Base-by-base conservation (phyloP, 2,113 vertebrate species). In the Rhegmatorhina hoffmannsi region DNA sequence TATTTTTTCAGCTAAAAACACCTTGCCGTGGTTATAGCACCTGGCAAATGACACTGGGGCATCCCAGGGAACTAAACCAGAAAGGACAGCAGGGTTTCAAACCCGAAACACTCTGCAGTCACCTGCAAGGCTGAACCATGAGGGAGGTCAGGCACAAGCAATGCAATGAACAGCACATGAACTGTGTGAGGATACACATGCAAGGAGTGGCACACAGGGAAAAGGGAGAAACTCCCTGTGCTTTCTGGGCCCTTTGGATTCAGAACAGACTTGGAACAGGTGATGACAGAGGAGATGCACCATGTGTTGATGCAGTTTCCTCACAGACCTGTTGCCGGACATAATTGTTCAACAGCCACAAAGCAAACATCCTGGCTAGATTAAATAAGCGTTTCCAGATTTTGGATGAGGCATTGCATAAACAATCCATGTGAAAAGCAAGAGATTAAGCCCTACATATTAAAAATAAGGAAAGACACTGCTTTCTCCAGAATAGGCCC, bases 221-320 rank as follows among this genome's bases (percentile, higher is more conserved):
- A 58, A 82, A 6, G 4, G n/a, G 26, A 20, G 26, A 64, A 84
- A 40, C 7, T 19, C 6, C 36, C 25, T 10, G 6, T 47, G 12
- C 4, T 40, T 46, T 33, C 84, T 58, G 23, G 5, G 7, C 36
- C 7, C 2, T 79, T 17, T 63, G 43, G 43, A 52, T 26, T n/a
- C n/a, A 33, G 55, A 47, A 46, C 15, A 64, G 59, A 28, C 24
- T 4, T 36, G 29, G 17, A 31, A 59, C 25, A 38, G 26, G 23
- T 1, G 2, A 20, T 52, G 34, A 31, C 25, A 38, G 53, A 38
- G 53, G 11, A 72, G 34, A 20, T 2, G 15, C 16, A 59, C 9
- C 4, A 3, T 2, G 4, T 3, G 14, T 3, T 46, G 34, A 24
- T 0, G 0, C 2, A 5, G 33, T 79, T 64, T 60, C 67, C 83